phyloP scores from a whole-genome alignment of 2,113 vertebrate genomes.

The Cinclus mexicanus region DNA sequence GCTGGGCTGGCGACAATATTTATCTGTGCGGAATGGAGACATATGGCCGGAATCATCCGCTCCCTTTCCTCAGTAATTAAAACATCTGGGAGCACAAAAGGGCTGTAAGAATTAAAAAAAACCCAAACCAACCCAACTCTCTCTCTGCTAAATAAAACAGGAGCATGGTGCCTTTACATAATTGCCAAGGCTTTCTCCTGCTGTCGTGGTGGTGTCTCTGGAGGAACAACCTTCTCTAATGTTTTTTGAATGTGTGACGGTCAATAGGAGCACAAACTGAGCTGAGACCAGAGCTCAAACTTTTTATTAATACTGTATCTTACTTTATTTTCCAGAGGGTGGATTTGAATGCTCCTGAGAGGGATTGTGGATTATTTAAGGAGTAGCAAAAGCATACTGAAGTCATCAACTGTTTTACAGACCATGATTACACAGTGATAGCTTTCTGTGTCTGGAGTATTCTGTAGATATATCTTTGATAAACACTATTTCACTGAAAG shows the following conservation, averaged over 20 bases:
- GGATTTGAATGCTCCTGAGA: conserved; percentile 15
- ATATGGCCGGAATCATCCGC: conserved; percentile 93
- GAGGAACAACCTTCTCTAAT: conserved; percentile 32
- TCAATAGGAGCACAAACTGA: neutral
- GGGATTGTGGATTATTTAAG: conserved; percentile 8
- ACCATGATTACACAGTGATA: neutral
- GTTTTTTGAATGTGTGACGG: conserved; percentile 42
- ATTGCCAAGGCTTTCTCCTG: neutral
- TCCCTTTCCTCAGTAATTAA: conserved; percentile 94
- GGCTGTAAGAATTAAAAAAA: conserved; percentile 45
- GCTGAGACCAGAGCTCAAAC: neutral
- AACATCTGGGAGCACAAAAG: conserved; percentile 89
- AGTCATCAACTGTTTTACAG: conserved; percentile 43
- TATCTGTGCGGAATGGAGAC: conserved; percentile 85
- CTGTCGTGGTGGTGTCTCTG: neutral
- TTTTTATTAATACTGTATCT: neutral
- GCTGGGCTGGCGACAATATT: conserved; percentile 75
- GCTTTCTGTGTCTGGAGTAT: neutral
- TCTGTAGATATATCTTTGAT: neutral
- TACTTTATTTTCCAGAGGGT: conserved; percentile 33
- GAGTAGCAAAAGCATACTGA: conserved; percentile 42
- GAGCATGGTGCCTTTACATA: conserved; percentile 28
- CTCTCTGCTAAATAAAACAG: conserved; percentile 65
- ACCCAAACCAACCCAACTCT: no score
- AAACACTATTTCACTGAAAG: neutral